Conservation (phyloP, 2,888 invertebrate genomes). For the Troglohyphantes excavatus region DNA sequence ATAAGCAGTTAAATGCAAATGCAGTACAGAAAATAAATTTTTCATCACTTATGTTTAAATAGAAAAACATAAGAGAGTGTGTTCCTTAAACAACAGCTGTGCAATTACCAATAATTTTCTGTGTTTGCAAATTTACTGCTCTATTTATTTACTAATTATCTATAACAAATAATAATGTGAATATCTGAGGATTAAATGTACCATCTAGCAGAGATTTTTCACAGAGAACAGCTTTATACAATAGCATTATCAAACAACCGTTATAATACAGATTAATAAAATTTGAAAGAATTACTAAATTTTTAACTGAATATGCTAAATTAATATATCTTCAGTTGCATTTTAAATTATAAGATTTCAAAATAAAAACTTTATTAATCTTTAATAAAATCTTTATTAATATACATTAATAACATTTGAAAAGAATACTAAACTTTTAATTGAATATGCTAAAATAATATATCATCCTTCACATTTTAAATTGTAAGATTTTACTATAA, state of each 20-base stretch:
- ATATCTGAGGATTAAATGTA: constrained; percentile 47
- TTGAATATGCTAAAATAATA: background rate
- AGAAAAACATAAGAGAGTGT: constrained; percentile 49
- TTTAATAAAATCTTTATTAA: too few species aligned
- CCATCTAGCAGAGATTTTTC: constrained; percentile 57
- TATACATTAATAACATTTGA: constrained; percentile 32
- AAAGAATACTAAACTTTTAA: constrained; percentile 2
- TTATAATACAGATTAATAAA: constrained; percentile 29
- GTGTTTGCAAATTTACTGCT: constrained; percentile 40
- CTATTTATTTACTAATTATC: constrained; percentile 48
- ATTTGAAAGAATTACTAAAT: constrained; percentile 12
- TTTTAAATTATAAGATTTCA: too few species aligned
- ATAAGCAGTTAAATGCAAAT: constrained; percentile 50
- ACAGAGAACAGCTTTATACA: constrained; percentile 29
- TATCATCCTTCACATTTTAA: background rate
- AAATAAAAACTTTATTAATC: too few species aligned
- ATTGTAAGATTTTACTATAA: background rate
- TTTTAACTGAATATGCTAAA: background rate
- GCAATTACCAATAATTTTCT: constrained; percentile 19
- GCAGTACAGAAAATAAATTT: constrained; percentile 47
- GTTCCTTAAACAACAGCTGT: constrained; percentile 21
- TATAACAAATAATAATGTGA: constrained; percentile 66
- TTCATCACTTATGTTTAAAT: constrained; percentile 58
- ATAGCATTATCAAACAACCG: constrained; percentile 14
- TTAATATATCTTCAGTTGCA: too few species aligned